Conservation (phyloP, 2,797 vertebrate genomes). For the Agapornis canus region DNA sequence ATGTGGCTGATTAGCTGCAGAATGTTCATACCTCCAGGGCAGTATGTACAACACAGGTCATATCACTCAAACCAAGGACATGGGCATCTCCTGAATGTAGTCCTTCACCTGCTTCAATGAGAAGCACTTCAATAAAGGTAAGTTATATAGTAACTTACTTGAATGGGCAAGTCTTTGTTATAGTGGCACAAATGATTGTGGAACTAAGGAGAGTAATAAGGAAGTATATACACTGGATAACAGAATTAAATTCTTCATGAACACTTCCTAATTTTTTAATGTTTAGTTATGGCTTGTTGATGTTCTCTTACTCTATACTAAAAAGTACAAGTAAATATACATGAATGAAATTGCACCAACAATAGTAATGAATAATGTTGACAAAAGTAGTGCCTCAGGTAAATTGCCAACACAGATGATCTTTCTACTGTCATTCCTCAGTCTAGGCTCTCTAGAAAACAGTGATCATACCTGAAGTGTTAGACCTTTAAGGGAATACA, state of each 20-base stretch:
- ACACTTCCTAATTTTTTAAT: background rate
- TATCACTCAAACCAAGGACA: background rate
- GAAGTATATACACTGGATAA: background rate
- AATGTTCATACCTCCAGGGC: background rate
- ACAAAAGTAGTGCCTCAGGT: background rate
- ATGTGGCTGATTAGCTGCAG: background rate
- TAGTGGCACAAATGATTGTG: background rate
- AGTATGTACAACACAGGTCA: background rate
- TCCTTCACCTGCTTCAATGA: background rate
- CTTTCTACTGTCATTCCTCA: background rate
- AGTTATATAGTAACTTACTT: background rate
- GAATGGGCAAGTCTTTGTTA: background rate
- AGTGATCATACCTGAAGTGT: background rate
- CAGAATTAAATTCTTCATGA: background rate
- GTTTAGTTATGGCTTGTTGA: background rate
- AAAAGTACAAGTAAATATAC: background rate
- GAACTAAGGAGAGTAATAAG: background rate
- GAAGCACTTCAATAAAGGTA: background rate
- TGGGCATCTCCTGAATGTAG: accelerated
- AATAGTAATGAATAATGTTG: background rate
- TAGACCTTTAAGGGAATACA: background rate
- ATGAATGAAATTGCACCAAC: background rate
- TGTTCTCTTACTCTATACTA: background rate
- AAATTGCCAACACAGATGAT: background rate
- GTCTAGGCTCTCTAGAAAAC: background rate